Evolutionary conservation across 2,797 vertebrate species (phyloP), one percentile per base, ranked within the genome.

Genomic region (Eidolon dupreanum): DNA sequence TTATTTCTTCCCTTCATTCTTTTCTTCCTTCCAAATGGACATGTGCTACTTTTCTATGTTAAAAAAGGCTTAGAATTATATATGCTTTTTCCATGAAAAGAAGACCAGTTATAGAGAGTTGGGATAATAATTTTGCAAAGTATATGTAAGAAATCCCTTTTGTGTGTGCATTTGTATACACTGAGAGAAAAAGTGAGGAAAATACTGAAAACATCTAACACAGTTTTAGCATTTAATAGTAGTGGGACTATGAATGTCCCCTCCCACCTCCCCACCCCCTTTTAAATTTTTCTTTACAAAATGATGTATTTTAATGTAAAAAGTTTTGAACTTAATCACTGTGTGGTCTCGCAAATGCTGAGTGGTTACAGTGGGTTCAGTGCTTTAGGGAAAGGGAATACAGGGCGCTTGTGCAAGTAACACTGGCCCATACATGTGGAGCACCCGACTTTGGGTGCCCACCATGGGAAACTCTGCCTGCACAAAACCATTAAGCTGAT

Each of bases 31-130:
- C 43, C 61, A 43, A 82, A 70, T 33, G 49, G 22, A 28, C 20
- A 66, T 51, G 8, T 19, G 49, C n/a, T 65, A 46, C 43, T 77
- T 91, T 83, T 78, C 63, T 33, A 83, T 83, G 36, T 96, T 68
- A 79, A 63, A 86, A 92, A 49, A 55, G 33, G 12, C 38, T 90
- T 94, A 53, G 78, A 90, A 73, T 77, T 63, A 55, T 20, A n/a
- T 20, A 24, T 17, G 33, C 31, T 86, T 81, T 86, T 68, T 57
- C 53, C 31, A 87, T 71, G 28, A 17, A 92, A 65, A 84, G 8
- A 31, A 84, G 8, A 31, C 59, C 33, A 57, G 46, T 55, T 61
- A 26, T 20, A 78, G 71, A 51, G 9, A 4, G 36, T 19, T 46
- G 71, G 93, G 66, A 24, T 61, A 90, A 65, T 65, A 38, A 1